phyloP scores from a whole-genome alignment of 2,797 vertebrate genomes.

The Parauchenoglanis punctatus region DNA sequence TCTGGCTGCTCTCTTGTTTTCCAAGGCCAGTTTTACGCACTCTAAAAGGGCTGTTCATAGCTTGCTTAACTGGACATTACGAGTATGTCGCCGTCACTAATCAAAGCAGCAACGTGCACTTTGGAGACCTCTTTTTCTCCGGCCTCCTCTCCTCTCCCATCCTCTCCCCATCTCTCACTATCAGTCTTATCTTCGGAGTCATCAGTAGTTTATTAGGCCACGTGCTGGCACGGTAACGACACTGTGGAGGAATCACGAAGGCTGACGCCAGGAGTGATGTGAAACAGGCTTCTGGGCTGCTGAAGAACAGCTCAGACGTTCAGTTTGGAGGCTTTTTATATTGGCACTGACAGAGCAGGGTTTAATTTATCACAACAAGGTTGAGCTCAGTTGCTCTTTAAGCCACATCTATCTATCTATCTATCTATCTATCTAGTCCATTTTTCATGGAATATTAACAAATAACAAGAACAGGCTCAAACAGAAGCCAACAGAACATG shows the following conservation, averaged over 20 bases:
- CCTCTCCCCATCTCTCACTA: slow-evolving; percentile 7
- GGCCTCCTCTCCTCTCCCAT: background rate
- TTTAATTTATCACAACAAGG: background rate
- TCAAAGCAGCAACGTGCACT: background rate
- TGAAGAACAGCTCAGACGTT: background rate
- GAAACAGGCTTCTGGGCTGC: slow-evolving; percentile 23
- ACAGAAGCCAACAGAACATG: background rate
- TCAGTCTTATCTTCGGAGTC: slow-evolving; percentile 20
- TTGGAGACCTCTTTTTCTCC: background rate
- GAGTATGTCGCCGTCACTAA: background rate
- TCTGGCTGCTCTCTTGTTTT: slow-evolving; percentile 12
- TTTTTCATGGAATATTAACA: background rate
- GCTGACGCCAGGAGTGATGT: slow-evolving; percentile 27
- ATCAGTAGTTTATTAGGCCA: slow-evolving; percentile 38
- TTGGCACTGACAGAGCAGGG: background rate
- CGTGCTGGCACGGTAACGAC: slow-evolving; percentile 24
- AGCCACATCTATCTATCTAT: background rate
- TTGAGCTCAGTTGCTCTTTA: background rate
- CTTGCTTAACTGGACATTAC: slow-evolving; percentile 10
- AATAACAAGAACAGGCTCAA: background rate
- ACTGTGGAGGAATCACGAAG: background rate
- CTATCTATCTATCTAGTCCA: background rate
- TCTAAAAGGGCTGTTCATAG: background rate
- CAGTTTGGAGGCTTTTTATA: background rate
- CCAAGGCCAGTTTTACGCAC: background rate